Evolutionary conservation across 2,113 vertebrate species (phyloP).

Genomic region (Mesembrinibis cayennensis): DNA sequence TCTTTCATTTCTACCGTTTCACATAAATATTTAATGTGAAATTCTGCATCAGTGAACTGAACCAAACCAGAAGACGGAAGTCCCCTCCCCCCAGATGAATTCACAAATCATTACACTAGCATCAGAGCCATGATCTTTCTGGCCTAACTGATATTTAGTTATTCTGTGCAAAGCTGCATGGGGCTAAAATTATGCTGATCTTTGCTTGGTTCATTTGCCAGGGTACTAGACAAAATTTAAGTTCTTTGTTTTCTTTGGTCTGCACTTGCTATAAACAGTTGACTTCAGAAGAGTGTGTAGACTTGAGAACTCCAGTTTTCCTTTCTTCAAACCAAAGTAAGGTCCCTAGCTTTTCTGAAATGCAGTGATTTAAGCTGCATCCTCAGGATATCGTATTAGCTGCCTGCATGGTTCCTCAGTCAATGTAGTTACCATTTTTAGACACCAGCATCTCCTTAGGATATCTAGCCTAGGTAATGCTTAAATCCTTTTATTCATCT

Average conservation of each 20-base stretch:
- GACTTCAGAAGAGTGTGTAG: background rate
- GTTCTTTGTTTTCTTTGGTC: rapidly evolving
- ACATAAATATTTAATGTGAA: background rate
- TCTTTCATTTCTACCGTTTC: background rate
- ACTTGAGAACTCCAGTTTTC: background rate
- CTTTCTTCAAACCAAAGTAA: background rate
- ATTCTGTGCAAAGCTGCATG: background rate
- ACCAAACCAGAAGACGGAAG: background rate
- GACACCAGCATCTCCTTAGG: background rate
- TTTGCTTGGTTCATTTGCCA: background rate
- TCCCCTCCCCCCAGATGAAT: background rate
- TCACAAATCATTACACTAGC: background rate
- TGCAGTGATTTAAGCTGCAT: background rate
- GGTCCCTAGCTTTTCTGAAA: background rate
- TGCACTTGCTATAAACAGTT: background rate
- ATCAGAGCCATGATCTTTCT: background rate
- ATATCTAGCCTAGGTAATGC: background rate
- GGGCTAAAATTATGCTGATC: background rate
- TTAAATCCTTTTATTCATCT: background rate
- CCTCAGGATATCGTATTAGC: background rate
- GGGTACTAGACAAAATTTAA: background rate
- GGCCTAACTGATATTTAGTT: background rate
- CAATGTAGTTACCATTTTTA: background rate
- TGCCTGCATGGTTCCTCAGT: background rate
- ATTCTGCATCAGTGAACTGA: background rate